Evolutionary conservation across 1,140 invertebrate genomes (phyloP).

Genomic region (Drepana arcuata): DNA sequence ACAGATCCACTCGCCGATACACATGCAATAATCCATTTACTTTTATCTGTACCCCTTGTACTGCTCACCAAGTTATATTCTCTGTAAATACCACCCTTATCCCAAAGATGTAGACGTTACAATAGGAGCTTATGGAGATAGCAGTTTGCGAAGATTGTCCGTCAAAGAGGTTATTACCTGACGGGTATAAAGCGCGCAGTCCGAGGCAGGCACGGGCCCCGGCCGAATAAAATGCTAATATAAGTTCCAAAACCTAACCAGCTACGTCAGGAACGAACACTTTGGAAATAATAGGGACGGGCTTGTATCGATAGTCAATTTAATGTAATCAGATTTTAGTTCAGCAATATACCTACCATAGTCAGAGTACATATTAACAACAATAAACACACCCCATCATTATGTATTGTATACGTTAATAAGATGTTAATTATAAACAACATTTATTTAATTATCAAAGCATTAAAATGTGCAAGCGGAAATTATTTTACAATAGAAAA

Average conservation of each 20-base stretch:
- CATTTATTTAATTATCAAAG: not conserved
- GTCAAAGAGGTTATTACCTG: constrained; percentile 68
- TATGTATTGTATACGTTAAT: not conserved
- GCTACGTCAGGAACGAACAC: constrained; percentile 15
- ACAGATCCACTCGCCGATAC: constrained; percentile 42
- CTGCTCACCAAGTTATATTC: constrained; percentile 13
- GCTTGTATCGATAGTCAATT: too few species aligned
- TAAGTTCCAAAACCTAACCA: constrained; percentile 18
- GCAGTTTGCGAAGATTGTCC: constrained; percentile 25
- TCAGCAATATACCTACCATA: not conserved
- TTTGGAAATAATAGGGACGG: not conserved
- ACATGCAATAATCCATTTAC: constrained; percentile 62
- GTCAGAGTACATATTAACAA: not conserved
- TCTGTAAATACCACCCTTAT: constrained; percentile 5
- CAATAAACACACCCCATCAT: not conserved
- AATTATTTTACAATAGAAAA: not conserved
- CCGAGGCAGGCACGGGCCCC: constrained; percentile 22
- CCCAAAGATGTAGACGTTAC: constrained; percentile 14
- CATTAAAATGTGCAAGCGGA: not conserved
- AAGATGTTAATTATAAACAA: not conserved
- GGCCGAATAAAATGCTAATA: constrained; percentile 61
- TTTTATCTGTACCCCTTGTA: constrained; percentile 55
- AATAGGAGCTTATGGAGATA: constrained; percentile 1
- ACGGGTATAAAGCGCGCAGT: constrained; percentile 47
- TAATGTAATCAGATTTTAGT: not conserved